Evolutionary conservation across 2,797 vertebrate genomes (phyloP), one percentile per base, ranked within the genome.

Genomic region (Babyrousa celebensis): DNA sequence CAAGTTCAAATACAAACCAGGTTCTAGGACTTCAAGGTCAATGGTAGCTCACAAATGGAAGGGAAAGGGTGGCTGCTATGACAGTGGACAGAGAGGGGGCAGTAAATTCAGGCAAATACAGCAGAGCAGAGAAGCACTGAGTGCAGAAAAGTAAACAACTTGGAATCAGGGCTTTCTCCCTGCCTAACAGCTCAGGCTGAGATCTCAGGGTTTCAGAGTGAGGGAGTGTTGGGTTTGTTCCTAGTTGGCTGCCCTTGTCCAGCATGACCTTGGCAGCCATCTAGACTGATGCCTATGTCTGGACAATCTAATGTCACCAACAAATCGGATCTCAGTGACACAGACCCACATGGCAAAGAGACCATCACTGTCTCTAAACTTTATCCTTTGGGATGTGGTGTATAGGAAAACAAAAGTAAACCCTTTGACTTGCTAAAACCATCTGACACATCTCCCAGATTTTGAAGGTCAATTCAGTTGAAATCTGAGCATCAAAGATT

Each of bases 401-500:
- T 18, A 21, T 5, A 77, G 48, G 48, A 86, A 93, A 96, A 94
- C 36, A 43, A 91, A 96, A 91, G 68, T 0, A 0, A 93, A 54
- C 20, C 80, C 80, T 78, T 65, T 86, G 82, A 65, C 89, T 77
- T 56, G 63, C 85, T 83, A 29, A 95, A 95, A 77, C 71, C 78
- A 62, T 79, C 62, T 89, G 92, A 97, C 75, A 91, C 48, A 27
- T 77, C 77, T 83, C 85, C 92, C 94, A 94, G 95, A 94, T 86
- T 97, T 70, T 91, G 82, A 96, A 97, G 92, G 95, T 96, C 85
- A 86, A 63, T 67, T 65, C 63, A 84, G 72, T 40, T 89, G 92
- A 96, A 96, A 91, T 84, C 25, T 93, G 95, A 97, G 67, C 65
- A 96, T 68, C n/a, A 16, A 86, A 88, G 68, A 92, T 95, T 85